Percentiles rank a stretch among this genome's conserved stretches.
Evolutionary conservation across 2,797 vertebrate species (phyloP).

Genomic region (Microctenopoma steveboyesi): DNA sequence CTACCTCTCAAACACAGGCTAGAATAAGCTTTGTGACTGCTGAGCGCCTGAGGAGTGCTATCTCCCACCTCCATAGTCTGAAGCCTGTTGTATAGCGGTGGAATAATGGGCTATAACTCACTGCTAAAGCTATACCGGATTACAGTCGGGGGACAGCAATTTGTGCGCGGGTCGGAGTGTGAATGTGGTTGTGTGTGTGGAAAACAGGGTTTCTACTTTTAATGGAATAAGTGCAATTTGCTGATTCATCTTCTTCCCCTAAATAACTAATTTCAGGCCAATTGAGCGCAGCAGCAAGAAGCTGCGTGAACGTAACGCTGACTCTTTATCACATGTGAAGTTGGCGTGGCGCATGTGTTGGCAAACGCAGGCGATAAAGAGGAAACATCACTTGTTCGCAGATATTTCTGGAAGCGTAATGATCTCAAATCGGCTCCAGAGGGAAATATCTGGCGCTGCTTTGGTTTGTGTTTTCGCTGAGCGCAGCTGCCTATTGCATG

Average conservation of each 20-base stretch:
- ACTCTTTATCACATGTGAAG: neutral
- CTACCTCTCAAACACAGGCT: slow-evolving; percentile 54
- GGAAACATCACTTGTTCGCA: neutral
- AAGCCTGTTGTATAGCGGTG: slow-evolving; percentile 53
- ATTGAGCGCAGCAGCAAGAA: neutral
- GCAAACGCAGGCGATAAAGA: neutral
- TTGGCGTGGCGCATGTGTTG: neutral
- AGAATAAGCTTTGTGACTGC: slow-evolving; percentile 63
- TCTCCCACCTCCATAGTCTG: slow-evolving; percentile 69
- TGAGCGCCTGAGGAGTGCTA: slow-evolving; percentile 58
- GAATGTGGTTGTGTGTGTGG: slow-evolving; percentile 2
- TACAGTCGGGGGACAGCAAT: slow-evolving; percentile 57
- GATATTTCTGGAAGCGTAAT: neutral
- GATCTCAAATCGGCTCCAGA: neutral
- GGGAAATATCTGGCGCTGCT: neutral
- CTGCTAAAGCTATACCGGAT: slow-evolving; percentile 60
- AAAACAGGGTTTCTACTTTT: slow-evolving; percentile 3
- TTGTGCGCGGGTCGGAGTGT: slow-evolving; percentile 31
- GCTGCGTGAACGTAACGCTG: neutral
- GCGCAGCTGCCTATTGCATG: neutral
- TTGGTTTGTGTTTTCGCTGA: too few species aligned
- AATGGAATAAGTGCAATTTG: slow-evolving; percentile 20
- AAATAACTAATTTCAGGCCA: neutral
- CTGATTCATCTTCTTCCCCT: neutral
- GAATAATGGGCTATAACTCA: slow-evolving; percentile 74